Evolutionary conservation across 2,888 invertebrate species (phyloP), one percentile per base, ranked within the genome.

Genomic region (Homarus gammarus): DNA sequence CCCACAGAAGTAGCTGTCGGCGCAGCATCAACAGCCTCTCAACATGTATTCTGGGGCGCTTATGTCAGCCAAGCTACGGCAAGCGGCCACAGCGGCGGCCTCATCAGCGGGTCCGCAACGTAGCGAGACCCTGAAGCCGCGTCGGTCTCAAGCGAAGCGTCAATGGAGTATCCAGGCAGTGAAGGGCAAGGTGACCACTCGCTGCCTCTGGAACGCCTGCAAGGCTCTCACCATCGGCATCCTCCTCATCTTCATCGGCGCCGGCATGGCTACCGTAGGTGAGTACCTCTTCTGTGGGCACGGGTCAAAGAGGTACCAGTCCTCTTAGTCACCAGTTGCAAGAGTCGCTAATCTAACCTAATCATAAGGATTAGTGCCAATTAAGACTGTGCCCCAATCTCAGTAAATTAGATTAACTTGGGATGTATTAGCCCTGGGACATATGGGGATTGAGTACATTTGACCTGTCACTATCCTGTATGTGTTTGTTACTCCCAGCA

Each of bases 251-350:
- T 95, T 97, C 92, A 95, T 98, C 73, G 98, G 98, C 36, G 97
- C 97, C 87, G 97, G 97, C 87, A 98, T 99, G 98, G 98, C 98
- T 64, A 97, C 97, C 68, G 96, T 98, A 94, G 98, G 98, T 97
- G 94, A 94, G 94, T 93, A 90, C 22, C 18, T 8, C 8, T n/a
- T n/a, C n/a, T n/a, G n/a, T n/a, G n/a, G n/a, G n/a, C n/a, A n/a
- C n/a, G n/a, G n/a, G n/a, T n/a, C n/a, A n/a, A n/a, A n/a, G n/a
- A n/a, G n/a, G n/a, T n/a, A n/a, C n/a, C n/a, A n/a, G n/a, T n/a
- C n/a, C n/a, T n/a, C n/a, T n/a, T n/a, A n/a, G n/a, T n/a, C n/a
- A n/a, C n/a, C n/a, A n/a, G n/a, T n/a, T n/a, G n/a, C n/a, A n/a
- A n/a, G n/a, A n/a, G n/a, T n/a, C n/a, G n/a, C n/a, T n/a, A n/a